Evolutionary conservation across 2,888 invertebrate species (phyloP).

Genomic region (Tanypteryx hageni): DNA sequence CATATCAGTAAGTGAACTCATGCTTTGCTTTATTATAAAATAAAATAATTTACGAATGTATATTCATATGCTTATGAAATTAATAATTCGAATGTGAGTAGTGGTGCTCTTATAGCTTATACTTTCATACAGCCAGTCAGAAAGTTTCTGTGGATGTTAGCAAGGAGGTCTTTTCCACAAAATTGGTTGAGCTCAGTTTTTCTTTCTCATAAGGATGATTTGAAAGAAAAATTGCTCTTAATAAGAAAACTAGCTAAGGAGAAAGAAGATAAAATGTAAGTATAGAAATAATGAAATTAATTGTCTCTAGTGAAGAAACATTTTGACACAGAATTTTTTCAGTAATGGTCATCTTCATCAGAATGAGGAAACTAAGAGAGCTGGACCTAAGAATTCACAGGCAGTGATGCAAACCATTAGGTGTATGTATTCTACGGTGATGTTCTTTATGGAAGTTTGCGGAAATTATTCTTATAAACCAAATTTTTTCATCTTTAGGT

Average conservation of each 20-base stretch:
- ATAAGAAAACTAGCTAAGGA: constrained; percentile 45
- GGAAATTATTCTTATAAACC: background rate
- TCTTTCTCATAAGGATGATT: background rate
- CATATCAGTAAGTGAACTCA: background rate
- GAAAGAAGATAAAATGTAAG: constrained; percentile 34
- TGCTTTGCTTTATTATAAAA: background rate
- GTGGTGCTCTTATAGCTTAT: background rate
- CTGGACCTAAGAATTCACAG: constrained; percentile 37
- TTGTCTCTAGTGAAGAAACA: background rate
- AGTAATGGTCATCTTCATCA: background rate
- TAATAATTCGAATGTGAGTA: background rate
- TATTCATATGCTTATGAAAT: background rate
- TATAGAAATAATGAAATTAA: background rate
- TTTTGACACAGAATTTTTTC: background rate
- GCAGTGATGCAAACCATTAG: constrained; percentile 44
- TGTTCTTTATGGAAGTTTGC: background rate
- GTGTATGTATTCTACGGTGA: constrained; percentile 16
- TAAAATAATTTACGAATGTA: background rate
- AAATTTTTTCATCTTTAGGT: background rate
- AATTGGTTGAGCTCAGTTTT: constrained; percentile 32
- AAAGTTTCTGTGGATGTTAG: constrained; percentile 43
- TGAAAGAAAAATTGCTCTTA: constrained; percentile 23
- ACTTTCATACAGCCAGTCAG: constrained; percentile 15
- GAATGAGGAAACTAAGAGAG: background rate
- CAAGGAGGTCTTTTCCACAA: constrained; percentile 6